A percentile compares a stretch with the other conserved stretches of the same genome.
Conservation (phyloP, 2,113 vertebrate genomes). For the Gasterosteus aculeatus region DNA sequence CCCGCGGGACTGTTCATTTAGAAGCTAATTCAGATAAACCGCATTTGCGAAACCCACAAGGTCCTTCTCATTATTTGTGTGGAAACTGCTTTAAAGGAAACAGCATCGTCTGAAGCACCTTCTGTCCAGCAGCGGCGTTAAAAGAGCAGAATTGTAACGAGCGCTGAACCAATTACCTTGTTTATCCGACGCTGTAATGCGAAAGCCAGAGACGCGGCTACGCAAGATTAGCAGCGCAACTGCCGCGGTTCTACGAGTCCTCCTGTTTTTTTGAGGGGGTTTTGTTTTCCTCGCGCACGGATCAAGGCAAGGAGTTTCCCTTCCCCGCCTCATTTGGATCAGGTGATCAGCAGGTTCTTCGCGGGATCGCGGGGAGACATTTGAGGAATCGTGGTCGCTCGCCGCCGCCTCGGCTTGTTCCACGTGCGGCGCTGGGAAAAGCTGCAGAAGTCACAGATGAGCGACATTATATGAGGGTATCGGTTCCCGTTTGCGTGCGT, state of each 20-base stretch:
- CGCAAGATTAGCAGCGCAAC: constrained; percentile 14
- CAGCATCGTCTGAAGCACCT: background rate
- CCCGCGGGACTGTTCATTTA: constrained; percentile 6
- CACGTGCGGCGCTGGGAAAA: constrained; percentile 49
- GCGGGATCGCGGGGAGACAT: constrained; percentile 46
- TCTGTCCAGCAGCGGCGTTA: background rate
- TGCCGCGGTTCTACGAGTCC: constrained; percentile 2
- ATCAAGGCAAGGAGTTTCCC: constrained; percentile 50
- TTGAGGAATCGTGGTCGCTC: constrained; percentile 53
- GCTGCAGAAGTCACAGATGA: constrained; percentile 51
- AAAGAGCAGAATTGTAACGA: background rate
- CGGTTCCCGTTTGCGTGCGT: constrained; percentile 56
- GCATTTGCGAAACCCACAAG: constrained; percentile 1
- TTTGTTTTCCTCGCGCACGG: constrained; percentile 12
- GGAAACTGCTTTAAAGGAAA: background rate
- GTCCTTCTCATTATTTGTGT: background rate
- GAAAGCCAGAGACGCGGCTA: background rate
- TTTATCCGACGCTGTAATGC: background rate
- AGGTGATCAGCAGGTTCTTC: constrained; percentile 57
- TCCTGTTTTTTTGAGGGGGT: background rate
- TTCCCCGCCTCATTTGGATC: constrained; percentile 58
- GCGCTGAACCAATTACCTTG: background rate
- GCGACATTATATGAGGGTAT: constrained; percentile 55
- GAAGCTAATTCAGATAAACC: constrained; percentile 10
- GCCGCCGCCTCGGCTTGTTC: constrained; percentile 21